Evolutionary conservation across 1,140 invertebrate genomes (phyloP), one percentile per base, ranked within the genome.

Genomic region (Hylaeus volcanicus): DNA sequence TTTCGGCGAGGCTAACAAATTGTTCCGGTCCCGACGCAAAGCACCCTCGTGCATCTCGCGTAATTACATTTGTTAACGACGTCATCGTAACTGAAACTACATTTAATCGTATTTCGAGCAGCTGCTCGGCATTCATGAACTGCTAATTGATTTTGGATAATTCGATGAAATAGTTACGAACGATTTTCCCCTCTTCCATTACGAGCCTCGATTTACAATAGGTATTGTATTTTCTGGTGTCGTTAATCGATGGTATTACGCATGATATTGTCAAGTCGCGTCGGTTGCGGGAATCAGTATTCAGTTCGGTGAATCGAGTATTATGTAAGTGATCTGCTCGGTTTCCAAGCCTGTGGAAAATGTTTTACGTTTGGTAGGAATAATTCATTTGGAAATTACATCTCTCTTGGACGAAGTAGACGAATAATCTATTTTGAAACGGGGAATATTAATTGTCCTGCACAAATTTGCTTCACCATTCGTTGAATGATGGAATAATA

Each of bases 11-110:
- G 37, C 3, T 69, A 51, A 76, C 41, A 69, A 77, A 77, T 69
- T 51, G 26, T 6, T 5, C 12, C 51, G 1, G 9, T 74, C 1
- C 11, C 3, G n/a, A 45, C 45, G 3, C 8, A 6, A 37, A 12
- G 15, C 6, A 66, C 0, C 39, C 45, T n/a, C 15, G 14, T 3
- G 4, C 37, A 39, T 66, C 11, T 2, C 11, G 9, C 58, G 37
- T 60, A 76, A 77, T 69, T 60, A 60, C n/a, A 5, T 26, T 60
- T 58, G 55, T 76, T 69, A 69, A 60, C 39, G 14, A 69, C 14
- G 5, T 51, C 1, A 69, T 15, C 43, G 14, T 76, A 66, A 68
- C n/a, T 39, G 51, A 12, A 68, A 68, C 53, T 76, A n/a, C 1
- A 68, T 76, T 76, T 68, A 6, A 26, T 26, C 11, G n/a, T 43